Conservation (phyloP, 2,888 invertebrate species). For the Oligia fasciuncula region DNA sequence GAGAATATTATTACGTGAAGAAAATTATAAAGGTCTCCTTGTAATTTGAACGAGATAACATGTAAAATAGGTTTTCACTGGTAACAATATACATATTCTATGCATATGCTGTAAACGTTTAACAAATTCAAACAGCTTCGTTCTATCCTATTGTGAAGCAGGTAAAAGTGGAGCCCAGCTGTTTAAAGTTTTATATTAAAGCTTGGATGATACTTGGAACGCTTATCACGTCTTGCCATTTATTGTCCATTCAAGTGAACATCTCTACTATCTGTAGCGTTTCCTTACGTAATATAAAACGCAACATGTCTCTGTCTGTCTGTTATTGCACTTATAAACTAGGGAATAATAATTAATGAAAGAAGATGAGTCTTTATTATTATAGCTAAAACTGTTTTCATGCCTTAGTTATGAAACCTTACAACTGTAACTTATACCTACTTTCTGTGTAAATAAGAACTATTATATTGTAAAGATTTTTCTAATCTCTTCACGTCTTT, state of each 20-base stretch:
- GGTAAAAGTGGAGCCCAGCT: slow-evolving; percentile 3
- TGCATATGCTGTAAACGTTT: not conserved
- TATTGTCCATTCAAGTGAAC: slow-evolving; percentile 43
- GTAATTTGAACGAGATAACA: not conserved
- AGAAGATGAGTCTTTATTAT: too few species aligned
- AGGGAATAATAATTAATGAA: not conserved
- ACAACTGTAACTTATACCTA: too few species aligned
- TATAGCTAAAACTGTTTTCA: too few species aligned
- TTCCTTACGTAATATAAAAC: slow-evolving; percentile 11
- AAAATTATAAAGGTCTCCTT: not conserved
- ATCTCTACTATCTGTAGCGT: slow-evolving; percentile 10
- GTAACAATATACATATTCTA: not conserved
- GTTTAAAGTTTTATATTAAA: slow-evolving; percentile 41
- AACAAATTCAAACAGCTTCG: not conserved
- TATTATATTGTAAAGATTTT: too few species aligned
- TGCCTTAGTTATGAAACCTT: too few species aligned
- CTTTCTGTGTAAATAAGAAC: too few species aligned
- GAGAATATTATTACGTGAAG: not conserved
- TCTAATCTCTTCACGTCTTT: not conserved
- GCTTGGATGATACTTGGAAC: slow-evolving; percentile 45
- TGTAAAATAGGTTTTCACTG: not conserved
- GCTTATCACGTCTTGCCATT: slow-evolving; percentile 42
- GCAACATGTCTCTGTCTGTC: not conserved
- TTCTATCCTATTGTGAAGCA: not conserved
- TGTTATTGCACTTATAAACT: not conserved